phyloP scores from a whole-genome alignment of 2,797 vertebrate genomes.

The Kryptopterus vitreolus region DNA sequence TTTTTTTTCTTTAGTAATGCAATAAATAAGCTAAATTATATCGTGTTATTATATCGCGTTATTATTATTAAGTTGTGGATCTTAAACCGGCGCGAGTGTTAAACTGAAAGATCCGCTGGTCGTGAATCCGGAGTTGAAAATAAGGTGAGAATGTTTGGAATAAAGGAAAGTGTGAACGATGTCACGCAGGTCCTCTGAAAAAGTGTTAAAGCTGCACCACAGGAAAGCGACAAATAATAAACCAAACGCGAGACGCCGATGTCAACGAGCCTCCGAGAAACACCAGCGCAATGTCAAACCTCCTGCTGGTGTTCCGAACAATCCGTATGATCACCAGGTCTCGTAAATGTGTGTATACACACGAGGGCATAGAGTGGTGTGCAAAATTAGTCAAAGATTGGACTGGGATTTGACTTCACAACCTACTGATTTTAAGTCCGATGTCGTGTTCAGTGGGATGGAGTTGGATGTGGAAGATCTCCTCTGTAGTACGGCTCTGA shows the following conservation, averaged over 20 bases:
- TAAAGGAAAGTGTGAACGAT: background rate
- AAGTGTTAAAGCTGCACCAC: background rate
- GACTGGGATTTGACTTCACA: too few relatives aligned
- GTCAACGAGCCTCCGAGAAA: background rate
- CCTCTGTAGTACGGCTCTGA: too few relatives aligned
- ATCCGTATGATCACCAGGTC: too few relatives aligned
- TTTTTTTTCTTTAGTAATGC: too few relatives aligned
- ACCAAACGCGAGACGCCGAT: background rate
- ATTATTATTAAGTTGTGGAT: too few relatives aligned
- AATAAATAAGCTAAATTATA: too few relatives aligned
- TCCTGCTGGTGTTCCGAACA: background rate
- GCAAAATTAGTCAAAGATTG: too few relatives aligned
- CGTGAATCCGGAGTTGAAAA: background rate
- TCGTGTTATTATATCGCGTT: too few relatives aligned
- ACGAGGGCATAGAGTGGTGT: too few relatives aligned
- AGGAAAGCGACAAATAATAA: background rate
- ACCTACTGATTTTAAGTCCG: too few relatives aligned
- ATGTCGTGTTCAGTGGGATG: too few relatives aligned
- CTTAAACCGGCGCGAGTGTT: background rate
- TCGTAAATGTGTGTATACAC: background rate
- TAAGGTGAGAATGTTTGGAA: conserved; percentile 3
- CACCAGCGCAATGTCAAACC: background rate
- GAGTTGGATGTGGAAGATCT: too few relatives aligned
- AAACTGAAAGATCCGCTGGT: conserved; percentile 4
- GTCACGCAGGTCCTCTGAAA: background rate